Percentiles rank a stretch among this genome's conserved stretches.
phyloP scores from a whole-genome alignment of 2,113 vertebrate genomes.

The Sebastes fasciatus region DNA sequence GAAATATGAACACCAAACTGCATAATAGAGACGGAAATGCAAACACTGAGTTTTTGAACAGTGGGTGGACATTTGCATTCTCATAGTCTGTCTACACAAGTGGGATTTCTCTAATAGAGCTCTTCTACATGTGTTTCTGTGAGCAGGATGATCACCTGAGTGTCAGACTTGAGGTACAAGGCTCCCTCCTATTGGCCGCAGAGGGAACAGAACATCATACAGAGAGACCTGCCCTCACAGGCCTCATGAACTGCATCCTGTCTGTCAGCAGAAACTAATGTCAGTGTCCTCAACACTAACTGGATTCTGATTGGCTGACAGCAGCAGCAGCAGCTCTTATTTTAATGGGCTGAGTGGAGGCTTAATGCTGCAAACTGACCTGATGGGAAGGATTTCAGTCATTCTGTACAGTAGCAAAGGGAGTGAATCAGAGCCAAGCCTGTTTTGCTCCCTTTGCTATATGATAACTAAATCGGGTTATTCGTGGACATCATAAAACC shows the following conservation, averaged over 20 bases:
- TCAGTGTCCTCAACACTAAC: neutral
- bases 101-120: neutral
- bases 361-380: neutral
- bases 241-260: neutral
- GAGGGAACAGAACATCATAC: slow-evolving; percentile 44
- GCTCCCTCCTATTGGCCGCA: slow-evolving; percentile 63
- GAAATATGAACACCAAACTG: neutral
- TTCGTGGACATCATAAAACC: neutral
- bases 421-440: neutral
- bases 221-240: neutral
- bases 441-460: neutral
- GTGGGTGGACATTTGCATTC: neutral
- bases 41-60: neutral
- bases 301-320: neutral
- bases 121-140: neutral
- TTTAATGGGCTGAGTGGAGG: neutral
- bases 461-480: neutral
- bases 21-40: neutral
- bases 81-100: neutral
- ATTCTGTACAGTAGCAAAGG: no score
- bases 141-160: slow-evolving; percentile 44
- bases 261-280: no score
- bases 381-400: neutral
- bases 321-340: neutral
- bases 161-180: slow-evolving; percentile 47